Percentiles rank a stretch among this genome's conserved stretches.
Conservation (phyloP, 2,797 vertebrate species). For the Margarornis squamiger region DNA sequence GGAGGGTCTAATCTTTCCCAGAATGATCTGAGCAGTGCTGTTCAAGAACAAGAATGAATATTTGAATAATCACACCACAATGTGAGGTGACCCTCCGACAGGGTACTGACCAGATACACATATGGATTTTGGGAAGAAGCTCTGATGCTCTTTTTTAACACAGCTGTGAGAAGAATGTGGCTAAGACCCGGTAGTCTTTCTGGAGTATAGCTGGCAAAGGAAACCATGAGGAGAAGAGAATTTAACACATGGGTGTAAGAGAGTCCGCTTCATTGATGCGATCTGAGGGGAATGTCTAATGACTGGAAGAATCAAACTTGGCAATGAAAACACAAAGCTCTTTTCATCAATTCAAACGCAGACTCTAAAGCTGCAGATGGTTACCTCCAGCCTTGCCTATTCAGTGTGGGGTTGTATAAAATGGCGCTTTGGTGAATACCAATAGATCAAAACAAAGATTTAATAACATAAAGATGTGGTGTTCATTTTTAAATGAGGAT, state of each 20-base stretch:
- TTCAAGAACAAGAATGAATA: constrained; percentile 77
- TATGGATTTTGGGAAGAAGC: constrained; percentile 80
- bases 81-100: constrained; percentile 82
- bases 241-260: constrained; percentile 87
- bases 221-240: constrained; percentile 85
- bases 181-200: constrained; percentile 77
- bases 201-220: constrained; percentile 82
- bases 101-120: constrained; percentile 77
- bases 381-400: constrained; percentile 80
- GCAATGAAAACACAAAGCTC: constrained; percentile 87
- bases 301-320: constrained; percentile 87
- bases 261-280: constrained; percentile 82
- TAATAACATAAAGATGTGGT: constrained; percentile 81
- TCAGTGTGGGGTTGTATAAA: constrained; percentile 76
- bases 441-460: constrained; percentile 84
- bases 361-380: constrained; percentile 82
- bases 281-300: constrained; percentile 87
- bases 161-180: constrained; percentile 87
- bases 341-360: constrained; percentile 83
- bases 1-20: constrained; percentile 72
- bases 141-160: constrained; percentile 85
- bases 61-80: constrained; percentile 82
- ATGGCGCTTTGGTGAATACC: constrained; percentile 82
- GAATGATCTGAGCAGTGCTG: constrained; percentile 68
- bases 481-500: constrained; percentile 78